Conservation (phyloP, 2,113 vertebrate genomes). For the Triplophysa dalaica region DNA sequence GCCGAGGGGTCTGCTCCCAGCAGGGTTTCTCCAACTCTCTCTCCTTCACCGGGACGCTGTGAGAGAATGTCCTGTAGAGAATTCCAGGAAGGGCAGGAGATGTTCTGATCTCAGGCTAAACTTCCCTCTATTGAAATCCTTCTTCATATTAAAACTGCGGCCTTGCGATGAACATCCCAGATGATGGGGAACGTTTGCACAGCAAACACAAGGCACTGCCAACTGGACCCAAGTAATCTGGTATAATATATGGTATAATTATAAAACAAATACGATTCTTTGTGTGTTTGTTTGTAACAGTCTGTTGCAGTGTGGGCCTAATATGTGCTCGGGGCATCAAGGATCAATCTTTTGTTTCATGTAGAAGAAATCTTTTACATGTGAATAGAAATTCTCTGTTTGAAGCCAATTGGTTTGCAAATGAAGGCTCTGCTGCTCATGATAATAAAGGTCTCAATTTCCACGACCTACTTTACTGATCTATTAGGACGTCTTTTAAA, state of each 20-base stretch:
- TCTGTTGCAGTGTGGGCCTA: background rate
- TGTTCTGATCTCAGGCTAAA: slow-evolving; percentile 55
- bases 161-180: slow-evolving; percentile 51
- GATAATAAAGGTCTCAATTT: slow-evolving; percentile 40
- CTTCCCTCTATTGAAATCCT: slow-evolving; percentile 62
- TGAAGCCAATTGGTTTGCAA: slow-evolving; percentile 53
- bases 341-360: slow-evolving; percentile 28
- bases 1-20: slow-evolving; percentile 36
- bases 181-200: slow-evolving; percentile 7
- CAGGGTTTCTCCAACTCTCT: slow-evolving; percentile 29
- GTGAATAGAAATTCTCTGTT: slow-evolving; percentile 40
- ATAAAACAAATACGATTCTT: background rate
- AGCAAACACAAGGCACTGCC: background rate
- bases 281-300: background rate
- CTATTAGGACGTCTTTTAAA: background rate
- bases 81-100: slow-evolving; percentile 65
- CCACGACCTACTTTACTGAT: slow-evolving; percentile 3
- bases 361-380: slow-evolving; percentile 46
- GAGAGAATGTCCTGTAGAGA: slow-evolving; percentile 43
- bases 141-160: slow-evolving; percentile 38
- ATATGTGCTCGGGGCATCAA: background rate
- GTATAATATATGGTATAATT: background rate
- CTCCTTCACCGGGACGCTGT: slow-evolving; percentile 20
- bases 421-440: slow-evolving; percentile 40
- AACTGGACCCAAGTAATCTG: slow-evolving; percentile 14